phyloP scores from a whole-genome alignment of 2,797 vertebrate genomes.

The Anguilla obscura region DNA sequence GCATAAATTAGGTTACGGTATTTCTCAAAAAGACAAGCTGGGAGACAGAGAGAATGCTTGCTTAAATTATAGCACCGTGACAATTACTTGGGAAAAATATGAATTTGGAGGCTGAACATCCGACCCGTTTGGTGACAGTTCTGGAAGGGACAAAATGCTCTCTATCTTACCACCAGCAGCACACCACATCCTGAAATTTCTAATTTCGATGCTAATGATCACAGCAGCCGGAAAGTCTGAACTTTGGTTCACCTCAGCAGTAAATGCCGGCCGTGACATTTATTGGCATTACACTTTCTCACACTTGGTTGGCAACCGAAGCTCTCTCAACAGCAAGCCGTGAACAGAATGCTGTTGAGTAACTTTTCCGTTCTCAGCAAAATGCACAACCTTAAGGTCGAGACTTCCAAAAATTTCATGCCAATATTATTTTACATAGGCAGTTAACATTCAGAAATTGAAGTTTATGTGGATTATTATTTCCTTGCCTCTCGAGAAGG shows the following conservation, averaged over 20 bases:
- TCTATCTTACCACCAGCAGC: not conserved
- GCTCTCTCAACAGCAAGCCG: not conserved
- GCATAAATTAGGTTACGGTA: not conserved
- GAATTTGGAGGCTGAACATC: not conserved
- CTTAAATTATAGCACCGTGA: not conserved
- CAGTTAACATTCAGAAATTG: too few species aligned
- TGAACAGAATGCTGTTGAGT: not conserved
- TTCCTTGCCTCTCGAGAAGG: too few species aligned
- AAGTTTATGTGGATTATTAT: too few species aligned
- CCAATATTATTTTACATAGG: not conserved
- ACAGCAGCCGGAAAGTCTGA: not conserved
- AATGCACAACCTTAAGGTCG: not conserved
- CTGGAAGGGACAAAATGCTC: not conserved
- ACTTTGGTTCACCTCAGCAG: conserved; percentile 16
- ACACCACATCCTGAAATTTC: not conserved
- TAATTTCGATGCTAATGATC: not conserved
- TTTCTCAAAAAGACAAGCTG: not conserved
- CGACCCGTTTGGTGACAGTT: not conserved
- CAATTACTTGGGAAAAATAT: not conserved
- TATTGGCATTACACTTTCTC: conserved; percentile 2
- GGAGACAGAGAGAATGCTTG: not conserved
- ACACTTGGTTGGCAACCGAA: not conserved
- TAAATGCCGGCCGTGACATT: conserved; percentile 19
- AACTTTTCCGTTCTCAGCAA: not conserved
- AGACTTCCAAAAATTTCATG: not conserved